These are phyloP conservation scores for Gallinago media DNA, from an alignment of 2,113 vertebrate genomes.

Conservation along the genomic window DNA sequence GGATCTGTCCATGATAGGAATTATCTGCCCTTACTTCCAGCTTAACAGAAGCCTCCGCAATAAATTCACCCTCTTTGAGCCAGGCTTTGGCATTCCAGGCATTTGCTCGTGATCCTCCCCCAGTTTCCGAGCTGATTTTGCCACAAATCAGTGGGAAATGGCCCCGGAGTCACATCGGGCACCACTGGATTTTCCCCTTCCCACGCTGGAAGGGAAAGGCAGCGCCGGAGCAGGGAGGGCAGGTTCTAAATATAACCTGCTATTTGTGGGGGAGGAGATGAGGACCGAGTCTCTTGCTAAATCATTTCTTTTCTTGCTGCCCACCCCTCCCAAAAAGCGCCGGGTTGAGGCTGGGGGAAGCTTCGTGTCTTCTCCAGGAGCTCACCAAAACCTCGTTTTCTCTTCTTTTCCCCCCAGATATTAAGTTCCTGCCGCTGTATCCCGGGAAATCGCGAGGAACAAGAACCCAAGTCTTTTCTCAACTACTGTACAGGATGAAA, in stretches of 20 bases:
- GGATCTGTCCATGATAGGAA: accelerated
- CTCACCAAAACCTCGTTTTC: neutral
- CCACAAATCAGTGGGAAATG: accelerated
- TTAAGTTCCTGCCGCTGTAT: slow-evolving; percentile 75
- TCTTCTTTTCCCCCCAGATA: slow-evolving; percentile 79
- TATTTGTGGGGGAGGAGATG: neutral
- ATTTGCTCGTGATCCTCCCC: neutral
- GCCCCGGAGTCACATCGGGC: accelerated
- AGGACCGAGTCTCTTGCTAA: neutral
- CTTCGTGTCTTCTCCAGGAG: accelerated
- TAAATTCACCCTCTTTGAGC: neutral
- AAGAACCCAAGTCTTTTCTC: slow-evolving; percentile 72
- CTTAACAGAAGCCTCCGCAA: neutral
- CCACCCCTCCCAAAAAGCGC: accelerated
- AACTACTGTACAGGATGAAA: slow-evolving; percentile 76
- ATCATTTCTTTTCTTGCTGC: accelerated
- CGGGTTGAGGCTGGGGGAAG: accelerated
- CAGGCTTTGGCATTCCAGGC: neutral
- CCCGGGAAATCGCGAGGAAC: slow-evolving; percentile 52
- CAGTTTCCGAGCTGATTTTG: accelerated
- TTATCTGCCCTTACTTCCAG: neutral
- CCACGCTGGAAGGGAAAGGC: neutral
- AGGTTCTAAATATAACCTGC: neutral
- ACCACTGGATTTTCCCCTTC: neutral
- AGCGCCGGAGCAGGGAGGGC: neutral